Evolutionary conservation across 2,113 vertebrate species (phyloP), one percentile per base, ranked within the genome.

Genomic region (Nibea albiflora): DNA sequence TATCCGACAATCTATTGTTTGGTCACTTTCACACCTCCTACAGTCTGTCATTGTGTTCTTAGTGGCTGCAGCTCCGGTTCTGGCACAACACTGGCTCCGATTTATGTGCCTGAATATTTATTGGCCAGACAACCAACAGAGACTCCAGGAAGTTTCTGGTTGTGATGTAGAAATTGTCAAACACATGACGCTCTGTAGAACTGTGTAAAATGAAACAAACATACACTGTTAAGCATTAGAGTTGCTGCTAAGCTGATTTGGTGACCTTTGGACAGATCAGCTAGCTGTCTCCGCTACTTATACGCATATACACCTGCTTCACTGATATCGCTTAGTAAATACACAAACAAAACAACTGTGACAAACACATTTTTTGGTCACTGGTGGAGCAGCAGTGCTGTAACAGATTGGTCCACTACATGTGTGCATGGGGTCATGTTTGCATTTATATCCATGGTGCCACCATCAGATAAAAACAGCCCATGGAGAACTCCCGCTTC

Each of bases 391-490:
- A 62, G 28, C 46, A 1, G 4, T 11, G n/a, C 14, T 53, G 49
- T 22, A 31, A 35, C 31, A 42, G 20, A 69, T n/a, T 16, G 31
- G 11, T 50, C 28, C 5, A 6, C 57, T 11, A 49, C 31, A 42
- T 26, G 39, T 57, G 53, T 14, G 14, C 54, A 58, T 58, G 15
- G 17, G 15, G 8, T 39, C n/a, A 26, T 52, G 75, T 77, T 42
- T 66, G 7, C 22, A 44, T 47, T 50, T 31, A 16, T 53, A 44
- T 47, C 35, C 47, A 44, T 6, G 50, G n/a, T 50, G 63, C 17
- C 17, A 39, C 14, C 26, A 61, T 62, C n/a, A 81, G 57, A 75
- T 61, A 63, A 76, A 31, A 77, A 62, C 78, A 54, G 61, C 11
- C 56, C 64, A 53, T n/a, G 46, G n/a, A 73, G 54, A 80, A 62